Evolutionary conservation across 2,888 invertebrate species (phyloP), one percentile per base, ranked within the genome.

Genomic region (Tricholauxania praeusta): DNA sequence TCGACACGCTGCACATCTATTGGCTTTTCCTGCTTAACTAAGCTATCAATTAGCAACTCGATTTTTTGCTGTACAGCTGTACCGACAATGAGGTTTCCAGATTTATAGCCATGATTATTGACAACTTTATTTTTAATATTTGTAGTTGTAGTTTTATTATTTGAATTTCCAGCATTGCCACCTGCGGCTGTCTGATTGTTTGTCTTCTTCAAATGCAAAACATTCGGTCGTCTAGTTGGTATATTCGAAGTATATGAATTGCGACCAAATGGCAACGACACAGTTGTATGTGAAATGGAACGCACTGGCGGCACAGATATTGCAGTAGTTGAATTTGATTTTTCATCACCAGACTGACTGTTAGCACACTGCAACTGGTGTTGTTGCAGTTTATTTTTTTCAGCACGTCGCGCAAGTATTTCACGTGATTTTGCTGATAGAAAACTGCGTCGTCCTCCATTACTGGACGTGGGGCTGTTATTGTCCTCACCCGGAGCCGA

Each of bases 351-450:
- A 6, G 79, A 79, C 7, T 39, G 39, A 53, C 78, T 80, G 62
- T 74, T 76, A 48, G 70, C 49, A 52, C 76, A 53, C n/a, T 79
- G 78, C 12, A 75, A 72, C n/a, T 79, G 81, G 8, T 82, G 80
- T 53, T 73, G 71, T 8, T 73, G 62, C 53, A 82, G 83, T 75
- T 84, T 84, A 74, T 84, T 84, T 71, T 86, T 85, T 73, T 85
- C 87, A 7, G 87, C 87, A 2, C 87, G 84, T 28, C 83, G 81
- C 51, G 87, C 87, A 14, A 88, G 80, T 62, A 88, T 88, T 75
- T 88, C 87, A 17, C 87, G 82, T 2, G 88, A 88, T 74, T 87
- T 87, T 59, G 87, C 87, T 0, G 86, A 87, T 0, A 88, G 78
- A 64, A 87, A 88, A 78, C 88, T 88, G 62, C 83, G 86, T 6